Evolutionary conservation across 2,113 vertebrate species (phyloP), one percentile per base, ranked within the genome.

Genomic region (Tychaedon coryphoeus): DNA sequence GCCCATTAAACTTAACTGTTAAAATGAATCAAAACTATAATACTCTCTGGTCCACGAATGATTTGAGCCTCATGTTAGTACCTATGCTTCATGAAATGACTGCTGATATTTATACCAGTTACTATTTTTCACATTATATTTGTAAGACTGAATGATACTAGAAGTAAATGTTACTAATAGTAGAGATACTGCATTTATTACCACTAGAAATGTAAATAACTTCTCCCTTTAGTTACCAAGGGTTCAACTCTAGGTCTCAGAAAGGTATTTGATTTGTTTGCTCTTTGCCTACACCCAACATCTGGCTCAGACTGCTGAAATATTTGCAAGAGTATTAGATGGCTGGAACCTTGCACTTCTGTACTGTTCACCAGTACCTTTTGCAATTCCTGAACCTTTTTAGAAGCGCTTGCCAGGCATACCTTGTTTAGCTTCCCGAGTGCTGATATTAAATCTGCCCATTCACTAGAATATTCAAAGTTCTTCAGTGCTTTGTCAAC

Each of bases 401-500:
- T 62, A 73, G 75, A n/a, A 76, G 20, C 58, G 77, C 64, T 70
- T 50, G 22, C 14, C 42, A 79, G 34, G 51, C 95, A 76, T 98
- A 99, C 99, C 99, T 99, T 99, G 97, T 99, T 99, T 85, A 99
- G 98, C 89, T 99, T 99, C 72, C 99, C 99, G 95, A 99, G 98
- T 12, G 99, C 99, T 10, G 99, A 99, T 97, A 99, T 99, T 90
- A 99, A 98, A 97, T 99, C 99, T 34, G 99, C 99, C 99, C 99
- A 99, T 97, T 99, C 99, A 86, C 99, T 99, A 94, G 99, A 99
- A 97, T 99, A 99, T 97, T 99, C 99, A 92, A 99, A 99, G 97
- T 98, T 99, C 97, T 99, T 99, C 72, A 99, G 98, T 38, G 99
- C 99, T 98, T 99, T 99, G 98, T 99, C 99, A 94, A 99, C 98